Evolutionary conservation across 2,888 invertebrate species (phyloP).

Genomic region (Falcaria lacertinaria): DNA sequence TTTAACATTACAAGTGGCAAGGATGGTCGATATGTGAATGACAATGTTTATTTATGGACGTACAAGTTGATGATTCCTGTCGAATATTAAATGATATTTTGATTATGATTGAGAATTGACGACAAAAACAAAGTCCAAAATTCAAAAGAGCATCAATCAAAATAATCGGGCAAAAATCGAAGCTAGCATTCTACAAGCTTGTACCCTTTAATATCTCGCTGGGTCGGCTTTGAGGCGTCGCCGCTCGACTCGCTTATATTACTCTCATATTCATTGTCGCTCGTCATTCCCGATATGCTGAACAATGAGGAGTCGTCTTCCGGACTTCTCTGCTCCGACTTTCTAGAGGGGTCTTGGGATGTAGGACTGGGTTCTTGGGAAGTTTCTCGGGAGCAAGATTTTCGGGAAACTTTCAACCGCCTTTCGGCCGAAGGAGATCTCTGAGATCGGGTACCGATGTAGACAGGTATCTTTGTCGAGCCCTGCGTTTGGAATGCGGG

Average conservation of each 20-base stretch:
- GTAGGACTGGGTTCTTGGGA: constrained; percentile 72
- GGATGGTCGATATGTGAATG: neutral
- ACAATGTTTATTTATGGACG: no score
- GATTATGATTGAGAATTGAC: constrained; percentile 13
- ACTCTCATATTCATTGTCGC: constrained; percentile 78
- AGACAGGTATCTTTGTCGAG: constrained; percentile 87
- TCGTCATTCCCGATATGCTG: constrained; percentile 80
- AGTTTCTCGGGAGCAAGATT: constrained; percentile 59
- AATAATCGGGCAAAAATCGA: constrained; percentile 61
- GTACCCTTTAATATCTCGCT: constrained; percentile 74
- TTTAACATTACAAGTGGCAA: neutral
- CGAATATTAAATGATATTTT: constrained; percentile 11
- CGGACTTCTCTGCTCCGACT: constrained; percentile 76
- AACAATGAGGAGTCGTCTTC: constrained; percentile 77
- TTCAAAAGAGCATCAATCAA: constrained; percentile 62
- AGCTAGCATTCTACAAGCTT: constrained; percentile 72
- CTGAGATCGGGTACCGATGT: constrained; percentile 81
- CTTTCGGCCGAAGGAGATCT: constrained; percentile 75
- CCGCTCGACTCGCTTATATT: constrained; percentile 77
- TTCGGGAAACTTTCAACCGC: constrained; percentile 46
- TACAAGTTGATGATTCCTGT: constrained; percentile 11
- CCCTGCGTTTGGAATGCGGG: constrained; percentile 80
- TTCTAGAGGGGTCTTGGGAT: constrained; percentile 67
- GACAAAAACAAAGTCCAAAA: constrained; percentile 31
- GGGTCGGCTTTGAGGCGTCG: constrained; percentile 69